phyloP scores from a whole-genome alignment of 2,888 invertebrate genomes.

The Melanostoma mellinum region DNA sequence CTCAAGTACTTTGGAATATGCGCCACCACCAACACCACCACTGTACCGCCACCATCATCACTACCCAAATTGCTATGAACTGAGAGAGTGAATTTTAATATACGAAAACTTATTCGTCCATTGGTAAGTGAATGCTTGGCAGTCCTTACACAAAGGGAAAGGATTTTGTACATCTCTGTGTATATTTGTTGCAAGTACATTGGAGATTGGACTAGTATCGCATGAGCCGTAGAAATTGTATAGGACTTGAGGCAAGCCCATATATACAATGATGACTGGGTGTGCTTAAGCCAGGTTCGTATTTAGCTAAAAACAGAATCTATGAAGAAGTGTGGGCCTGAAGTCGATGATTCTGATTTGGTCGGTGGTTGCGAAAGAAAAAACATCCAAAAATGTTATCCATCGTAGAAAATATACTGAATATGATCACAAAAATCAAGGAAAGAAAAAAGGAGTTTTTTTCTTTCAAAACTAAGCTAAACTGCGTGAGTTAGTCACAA shows the following conservation, averaged over 20 bases:
- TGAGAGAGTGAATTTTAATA: constrained; percentile 60
- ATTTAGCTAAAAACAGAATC: neutral
- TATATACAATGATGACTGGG: constrained; percentile 8
- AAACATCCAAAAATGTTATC: too few species aligned
- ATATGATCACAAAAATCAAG: too few species aligned
- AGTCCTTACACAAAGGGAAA: constrained; percentile 1
- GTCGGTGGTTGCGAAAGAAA: too few species aligned
- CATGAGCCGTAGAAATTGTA: constrained; percentile 61
- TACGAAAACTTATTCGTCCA: constrained; percentile 70
- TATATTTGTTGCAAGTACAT: constrained; percentile 61
- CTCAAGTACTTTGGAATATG: constrained; percentile 31
- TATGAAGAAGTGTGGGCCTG: too few species aligned
- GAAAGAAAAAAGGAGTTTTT: too few species aligned
- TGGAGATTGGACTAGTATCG: constrained; percentile 35
- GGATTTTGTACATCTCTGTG: constrained; percentile 58
- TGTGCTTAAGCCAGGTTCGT: constrained; percentile 13
- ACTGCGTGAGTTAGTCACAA: too few species aligned
- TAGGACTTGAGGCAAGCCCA: constrained; percentile 46
- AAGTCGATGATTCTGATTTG: too few species aligned
- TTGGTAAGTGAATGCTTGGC: constrained; percentile 46
- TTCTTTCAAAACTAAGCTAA: too few species aligned
- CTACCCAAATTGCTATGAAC: constrained; percentile 25
- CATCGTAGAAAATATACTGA: too few species aligned
- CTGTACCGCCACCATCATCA: neutral
- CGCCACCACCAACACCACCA: constrained; percentile 1